These are phyloP conservation scores for Tetramorium alpestre DNA, from an alignment of 1,140 invertebrate species.

Conservation along the genomic window DNA sequence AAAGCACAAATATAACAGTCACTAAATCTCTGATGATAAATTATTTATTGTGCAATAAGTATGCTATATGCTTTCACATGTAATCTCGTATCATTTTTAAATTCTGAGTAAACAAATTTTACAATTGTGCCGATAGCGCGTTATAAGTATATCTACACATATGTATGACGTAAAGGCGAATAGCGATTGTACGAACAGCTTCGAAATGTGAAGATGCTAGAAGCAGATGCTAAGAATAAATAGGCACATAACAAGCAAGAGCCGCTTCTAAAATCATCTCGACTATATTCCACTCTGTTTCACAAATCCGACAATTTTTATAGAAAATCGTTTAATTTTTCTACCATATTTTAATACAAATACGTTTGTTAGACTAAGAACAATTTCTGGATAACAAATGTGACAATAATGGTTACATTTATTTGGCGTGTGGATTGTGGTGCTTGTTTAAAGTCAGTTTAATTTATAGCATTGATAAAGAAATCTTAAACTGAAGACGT, in stretches of 20 bases:
- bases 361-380: background rate
- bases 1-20: background rate
- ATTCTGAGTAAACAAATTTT: no score
- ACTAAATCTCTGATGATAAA: background rate
- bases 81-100: background rate
- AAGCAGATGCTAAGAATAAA: conserved; percentile 42
- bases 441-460: background rate
- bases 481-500: background rate
- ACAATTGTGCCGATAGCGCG: no score
- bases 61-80: no score
- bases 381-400: background rate
- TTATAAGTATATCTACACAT: background rate
- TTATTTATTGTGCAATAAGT: background rate
- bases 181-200: background rate
- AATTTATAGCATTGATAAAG: background rate
- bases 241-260: background rate
- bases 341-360: background rate
- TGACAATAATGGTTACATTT: background rate
- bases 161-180: background rate
- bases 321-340: background rate
- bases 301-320: background rate
- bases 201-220: conserved; percentile 15
- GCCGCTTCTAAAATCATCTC: conserved; percentile 22
- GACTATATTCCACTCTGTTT: conserved; percentile 19
- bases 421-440: background rate